A percentile compares a stretch with the other conserved stretches of the same genome.
These are phyloP conservation scores for Solenopsis invicta DNA, from an alignment of 1,140 invertebrate species.

Conservation along the genomic window DNA sequence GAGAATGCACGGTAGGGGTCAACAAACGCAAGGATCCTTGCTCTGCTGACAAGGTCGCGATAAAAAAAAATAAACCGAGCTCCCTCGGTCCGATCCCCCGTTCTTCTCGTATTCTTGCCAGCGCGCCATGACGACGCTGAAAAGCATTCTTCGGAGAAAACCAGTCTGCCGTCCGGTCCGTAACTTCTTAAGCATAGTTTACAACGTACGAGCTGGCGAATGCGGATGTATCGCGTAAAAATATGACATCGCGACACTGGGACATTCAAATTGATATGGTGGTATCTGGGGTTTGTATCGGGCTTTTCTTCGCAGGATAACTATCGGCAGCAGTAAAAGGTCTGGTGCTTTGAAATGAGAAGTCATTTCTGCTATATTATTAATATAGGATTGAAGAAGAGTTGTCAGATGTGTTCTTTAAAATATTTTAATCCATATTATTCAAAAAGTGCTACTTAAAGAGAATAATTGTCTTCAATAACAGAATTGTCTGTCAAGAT, in stretches of 20 bases:
- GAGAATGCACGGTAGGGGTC: slow-evolving; percentile 71
- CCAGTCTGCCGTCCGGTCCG: slow-evolving; percentile 66
- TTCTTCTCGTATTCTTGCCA: slow-evolving; percentile 36
- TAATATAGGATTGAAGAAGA: not conserved
- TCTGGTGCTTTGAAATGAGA: not conserved
- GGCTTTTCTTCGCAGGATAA: not conserved
- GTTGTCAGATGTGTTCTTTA: not conserved
- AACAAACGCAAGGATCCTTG: slow-evolving; percentile 81
- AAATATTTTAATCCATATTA: slow-evolving; percentile 4
- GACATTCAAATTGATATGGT: not conserved
- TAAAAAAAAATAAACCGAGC: slow-evolving; percentile 78
- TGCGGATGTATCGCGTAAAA: slow-evolving; percentile 37
- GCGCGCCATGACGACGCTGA: slow-evolving; percentile 46
- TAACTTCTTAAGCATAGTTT: slow-evolving; percentile 52
- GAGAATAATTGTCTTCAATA: not conserved
- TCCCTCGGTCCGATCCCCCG: slow-evolving; percentile 27
- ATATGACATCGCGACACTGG: slow-evolving; percentile 12
- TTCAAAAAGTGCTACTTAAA: not conserved
- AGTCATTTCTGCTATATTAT: not conserved
- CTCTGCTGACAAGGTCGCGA: slow-evolving; percentile 79
- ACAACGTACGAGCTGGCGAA: slow-evolving; percentile 15
- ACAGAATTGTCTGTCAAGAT: not conserved
- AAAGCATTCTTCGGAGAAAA: slow-evolving; percentile 75
- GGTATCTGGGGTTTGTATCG: not conserved
- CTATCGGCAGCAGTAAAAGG: not conserved